Evolutionary conservation across 2,888 invertebrate species (phyloP).

Genomic region (Tryphoninae sp.): DNA sequence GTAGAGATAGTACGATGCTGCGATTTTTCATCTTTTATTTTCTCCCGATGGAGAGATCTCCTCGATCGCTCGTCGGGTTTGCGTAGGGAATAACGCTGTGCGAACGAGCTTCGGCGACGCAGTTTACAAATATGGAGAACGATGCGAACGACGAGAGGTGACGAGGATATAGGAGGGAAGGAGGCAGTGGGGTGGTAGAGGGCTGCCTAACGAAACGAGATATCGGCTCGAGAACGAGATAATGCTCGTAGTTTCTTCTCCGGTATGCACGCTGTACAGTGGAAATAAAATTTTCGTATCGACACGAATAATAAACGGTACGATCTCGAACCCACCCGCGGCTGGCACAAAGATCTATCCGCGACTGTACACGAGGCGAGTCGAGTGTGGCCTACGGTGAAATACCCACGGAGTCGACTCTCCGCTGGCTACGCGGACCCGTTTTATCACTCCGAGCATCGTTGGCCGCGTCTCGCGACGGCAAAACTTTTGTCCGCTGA

Average conservation of each 20-base stretch:
- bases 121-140: constrained; percentile 22
- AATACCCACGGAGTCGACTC: constrained; percentile 39
- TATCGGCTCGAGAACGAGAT: constrained; percentile 21
- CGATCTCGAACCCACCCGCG: not conserved
- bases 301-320: constrained; percentile 1
- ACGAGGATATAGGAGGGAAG: no score
- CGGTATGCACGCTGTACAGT: no score
- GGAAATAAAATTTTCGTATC: not conserved
- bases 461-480: constrained; percentile 4
- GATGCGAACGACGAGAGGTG: no score
- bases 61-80: not conserved
- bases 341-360: not conserved
- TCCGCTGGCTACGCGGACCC: constrained; percentile 54
- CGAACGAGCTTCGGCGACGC: not conserved
- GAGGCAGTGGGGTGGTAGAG: no score
- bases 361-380: not conserved
- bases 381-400: constrained; percentile 45
- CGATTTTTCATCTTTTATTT: constrained; percentile 27
- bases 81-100: not conserved
- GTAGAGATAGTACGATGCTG: constrained; percentile 37
- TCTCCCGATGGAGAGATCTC: constrained; percentile 9
- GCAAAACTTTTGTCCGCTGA: constrained; percentile 51
- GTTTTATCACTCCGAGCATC: constrained; percentile 61
- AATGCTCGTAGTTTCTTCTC: not conserved
- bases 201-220: no score